Percentiles rank a stretch among this genome's conserved stretches.
Conservation (phyloP, 2,113 vertebrate genomes). For the Brachionichthys hirsutus region DNA sequence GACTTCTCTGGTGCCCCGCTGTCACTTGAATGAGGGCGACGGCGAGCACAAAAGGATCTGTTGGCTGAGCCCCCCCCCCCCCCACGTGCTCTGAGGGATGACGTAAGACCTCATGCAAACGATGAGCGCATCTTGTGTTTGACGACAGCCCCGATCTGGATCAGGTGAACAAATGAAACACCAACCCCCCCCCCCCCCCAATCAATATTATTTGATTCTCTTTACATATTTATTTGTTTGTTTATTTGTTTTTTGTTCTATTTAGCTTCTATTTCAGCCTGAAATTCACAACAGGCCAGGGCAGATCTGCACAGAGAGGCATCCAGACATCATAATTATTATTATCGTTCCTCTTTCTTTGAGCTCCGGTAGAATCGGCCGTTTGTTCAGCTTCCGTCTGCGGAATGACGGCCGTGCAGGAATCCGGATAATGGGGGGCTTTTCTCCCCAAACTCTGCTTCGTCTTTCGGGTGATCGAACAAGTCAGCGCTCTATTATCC, state of each 20-base stretch:
- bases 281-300: neutral
- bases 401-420: too few relatives aligned
- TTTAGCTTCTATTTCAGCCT: neutral
- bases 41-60: constrained; percentile 63
- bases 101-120: constrained; percentile 69
- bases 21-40: constrained; percentile 57
- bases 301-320: neutral
- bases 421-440: neutral
- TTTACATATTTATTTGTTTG: constrained; percentile 6
- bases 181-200: too few relatives aligned
- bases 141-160: constrained; percentile 23
- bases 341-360: neutral
- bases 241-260: neutral
- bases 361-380: neutral
- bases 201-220: neutral
- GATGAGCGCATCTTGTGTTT: constrained; percentile 54
- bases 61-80: constrained; percentile 65
- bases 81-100: constrained; percentile 68
- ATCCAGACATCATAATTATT: neutral
- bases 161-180: constrained; percentile 34
- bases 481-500: neutral
- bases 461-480: constrained; percentile 2
- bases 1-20: constrained; percentile 56
- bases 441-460: neutral
- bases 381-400: neutral